These are phyloP conservation scores for Ormyrus pomaceus DNA, from an alignment of 2,888 invertebrate species.

Conservation along the genomic window DNA sequence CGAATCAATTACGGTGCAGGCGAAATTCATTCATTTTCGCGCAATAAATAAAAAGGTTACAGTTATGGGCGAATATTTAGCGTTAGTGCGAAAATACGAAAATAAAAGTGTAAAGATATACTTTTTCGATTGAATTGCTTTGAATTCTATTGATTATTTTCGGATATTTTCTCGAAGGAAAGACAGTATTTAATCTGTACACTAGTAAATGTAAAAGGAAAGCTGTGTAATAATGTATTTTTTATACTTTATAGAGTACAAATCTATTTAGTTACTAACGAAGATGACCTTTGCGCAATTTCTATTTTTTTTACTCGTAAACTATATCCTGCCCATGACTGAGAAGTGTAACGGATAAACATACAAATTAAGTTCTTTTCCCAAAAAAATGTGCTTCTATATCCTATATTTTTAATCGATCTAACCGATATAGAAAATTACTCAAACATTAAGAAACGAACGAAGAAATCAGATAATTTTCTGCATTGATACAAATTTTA, in stretches of 20 bases:
- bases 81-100: no score
- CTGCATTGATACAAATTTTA: conserved; percentile 7
- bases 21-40: no score
- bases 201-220: not conserved
- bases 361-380: not conserved
- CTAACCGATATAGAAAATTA: conserved; percentile 16
- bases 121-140: not conserved
- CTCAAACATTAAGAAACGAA: not conserved
- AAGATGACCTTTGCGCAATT: conserved; percentile 13
- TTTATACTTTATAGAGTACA: conserved; percentile 7
- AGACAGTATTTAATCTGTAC: not conserved
- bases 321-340: conserved; percentile 33
- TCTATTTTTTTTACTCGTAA: conserved; percentile 9
- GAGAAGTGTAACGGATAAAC: conserved; percentile 10
- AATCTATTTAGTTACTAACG: conserved; percentile 11
- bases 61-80: no score
- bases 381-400: not conserved
- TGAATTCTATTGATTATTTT: not conserved
- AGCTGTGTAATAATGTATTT: conserved; percentile 1
- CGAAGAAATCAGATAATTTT: conserved; percentile 25
- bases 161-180: not conserved
- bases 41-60: no score
- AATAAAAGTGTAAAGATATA: no score
- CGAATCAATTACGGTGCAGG: not conserved
- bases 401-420: no score